phyloP scores from a whole-genome alignment of 2,797 vertebrate genomes.

The Scomberomorus guttatus region DNA sequence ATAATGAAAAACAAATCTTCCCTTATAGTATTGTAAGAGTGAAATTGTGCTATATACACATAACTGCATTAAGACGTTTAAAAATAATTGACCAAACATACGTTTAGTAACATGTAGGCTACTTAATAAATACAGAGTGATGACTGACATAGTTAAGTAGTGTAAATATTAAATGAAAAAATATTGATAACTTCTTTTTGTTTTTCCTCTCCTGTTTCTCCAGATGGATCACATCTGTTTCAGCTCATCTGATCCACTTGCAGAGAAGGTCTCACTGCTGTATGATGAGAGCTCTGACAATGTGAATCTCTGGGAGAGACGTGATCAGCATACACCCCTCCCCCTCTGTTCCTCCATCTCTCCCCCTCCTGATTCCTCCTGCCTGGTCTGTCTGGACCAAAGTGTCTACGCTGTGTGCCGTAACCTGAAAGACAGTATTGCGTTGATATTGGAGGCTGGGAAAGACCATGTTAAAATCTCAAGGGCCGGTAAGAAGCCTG shows the following conservation, averaged over 20 bases:
- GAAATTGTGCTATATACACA: too few relatives aligned
- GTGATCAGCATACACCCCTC: background rate
- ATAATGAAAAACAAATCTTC: too few relatives aligned
- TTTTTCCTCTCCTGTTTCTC: background rate
- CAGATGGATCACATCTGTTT: background rate
- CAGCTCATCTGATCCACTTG: rapidly evolving
- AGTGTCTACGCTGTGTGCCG: background rate
- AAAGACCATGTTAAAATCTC: rapidly evolving
- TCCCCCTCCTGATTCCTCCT: background rate
- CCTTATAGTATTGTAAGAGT: too few relatives aligned
- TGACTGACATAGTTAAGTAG: too few relatives aligned
- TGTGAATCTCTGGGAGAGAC: background rate
- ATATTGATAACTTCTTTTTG: too few relatives aligned
- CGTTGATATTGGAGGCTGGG: background rate
- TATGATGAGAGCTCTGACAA: rapidly evolving
- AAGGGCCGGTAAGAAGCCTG: background rate
- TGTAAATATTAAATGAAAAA: too few relatives aligned
- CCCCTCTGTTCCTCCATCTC: background rate
- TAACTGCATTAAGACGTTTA: too few relatives aligned
- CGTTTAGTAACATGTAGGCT: too few relatives aligned
- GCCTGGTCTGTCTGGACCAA: background rate
- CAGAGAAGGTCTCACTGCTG: background rate
- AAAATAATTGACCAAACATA: too few relatives aligned
- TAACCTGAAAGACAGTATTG: background rate
- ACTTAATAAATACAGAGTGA: too few relatives aligned